These are phyloP conservation scores for Dreissena rostriformis DNA, from an alignment of 1,140 invertebrate species.

Conservation along the genomic window DNA sequence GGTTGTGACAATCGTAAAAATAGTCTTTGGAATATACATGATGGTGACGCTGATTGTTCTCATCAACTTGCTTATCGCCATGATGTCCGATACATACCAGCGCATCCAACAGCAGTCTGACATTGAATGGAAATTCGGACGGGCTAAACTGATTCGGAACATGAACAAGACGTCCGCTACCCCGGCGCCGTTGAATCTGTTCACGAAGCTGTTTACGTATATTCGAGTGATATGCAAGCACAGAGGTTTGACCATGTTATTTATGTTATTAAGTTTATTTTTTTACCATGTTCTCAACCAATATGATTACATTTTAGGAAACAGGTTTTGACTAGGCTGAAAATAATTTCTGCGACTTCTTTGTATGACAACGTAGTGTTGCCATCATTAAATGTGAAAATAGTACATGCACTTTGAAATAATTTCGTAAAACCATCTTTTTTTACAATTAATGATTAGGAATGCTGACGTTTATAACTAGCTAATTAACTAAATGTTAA, in stretches of 20 bases:
- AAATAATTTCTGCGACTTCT: background rate
- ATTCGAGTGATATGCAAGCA: slow-evolving; percentile 90
- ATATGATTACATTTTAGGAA: background rate
- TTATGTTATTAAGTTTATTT: background rate
- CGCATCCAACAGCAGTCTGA: slow-evolving; percentile 99
- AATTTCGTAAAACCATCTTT: too few species aligned
- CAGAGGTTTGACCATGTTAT: too few species aligned
- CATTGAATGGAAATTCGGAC: slow-evolving; percentile 99
- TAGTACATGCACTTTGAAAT: too few species aligned
- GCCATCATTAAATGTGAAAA: too few species aligned
- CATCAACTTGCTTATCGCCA: slow-evolving; percentile 99
- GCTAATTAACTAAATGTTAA: too few species aligned
- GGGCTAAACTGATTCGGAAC: slow-evolving; percentile 98
- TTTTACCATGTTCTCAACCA: background rate
- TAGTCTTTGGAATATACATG: slow-evolving; percentile 97
- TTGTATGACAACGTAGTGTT: too few species aligned
- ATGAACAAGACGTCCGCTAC: slow-evolving; percentile 99
- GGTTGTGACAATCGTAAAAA: slow-evolving; percentile 83
- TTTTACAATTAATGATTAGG: too few species aligned
- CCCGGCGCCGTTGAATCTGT: slow-evolving; percentile 97
- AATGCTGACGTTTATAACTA: too few species aligned
- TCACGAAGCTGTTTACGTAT: slow-evolving; percentile 89
- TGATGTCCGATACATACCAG: slow-evolving; percentile 99
- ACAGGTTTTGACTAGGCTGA: background rate
- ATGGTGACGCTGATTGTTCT: slow-evolving; percentile 98